Base-by-base conservation (phyloP, 2,888 invertebrate genomes). In the Synergus itoensis region DNA sequence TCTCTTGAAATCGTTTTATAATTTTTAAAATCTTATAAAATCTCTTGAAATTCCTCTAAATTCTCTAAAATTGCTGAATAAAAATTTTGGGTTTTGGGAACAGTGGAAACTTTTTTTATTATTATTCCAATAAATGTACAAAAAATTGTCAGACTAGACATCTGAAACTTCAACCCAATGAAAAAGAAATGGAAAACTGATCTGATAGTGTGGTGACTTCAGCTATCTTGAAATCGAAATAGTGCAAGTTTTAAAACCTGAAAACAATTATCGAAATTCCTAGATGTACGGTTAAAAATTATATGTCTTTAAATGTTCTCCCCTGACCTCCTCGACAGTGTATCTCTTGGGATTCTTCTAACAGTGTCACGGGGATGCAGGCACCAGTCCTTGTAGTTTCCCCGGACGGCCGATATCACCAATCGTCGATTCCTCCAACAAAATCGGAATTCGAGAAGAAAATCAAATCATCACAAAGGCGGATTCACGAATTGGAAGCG, bases 301-400 rank as follows among this genome's bases (percentile, higher is more conserved):
- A 73, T 48, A 45, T 83, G 82, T 85, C 79, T 82, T 57, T 80
- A 79, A 81, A 82, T 81, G 80, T 85, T 86, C 81, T 86, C 87
- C 90, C 89, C 87, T 86, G 88, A 88, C 88, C 87, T 89, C 85
- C 85, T 87, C 88, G 89, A 86, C 87, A 90, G 88, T 88, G 84
- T 89, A 85, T 88, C 84, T 88, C 87, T 91, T 90, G 89, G 87
- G 88, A 90, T 91, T 90, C 90, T 91, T 90, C 90, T 91, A 92
- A 92, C 91, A 92, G 92, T 91, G 90, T 91, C 88, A 89, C 89
- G 89, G 90, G 88, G 88, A 90, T 91, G 89, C 91, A 92, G 91
- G 89, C 90, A 86, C 87, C 86, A 83, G 84, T 85, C 85, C 86
- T 87, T 87, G 87, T 85, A 83, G 69, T 83, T 84, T 81, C 80